Percentiles rank a stretch among this genome's conserved stretches.
phyloP scores from a whole-genome alignment of 2,113 vertebrate genomes.

The Xiphophorus couchianus region DNA sequence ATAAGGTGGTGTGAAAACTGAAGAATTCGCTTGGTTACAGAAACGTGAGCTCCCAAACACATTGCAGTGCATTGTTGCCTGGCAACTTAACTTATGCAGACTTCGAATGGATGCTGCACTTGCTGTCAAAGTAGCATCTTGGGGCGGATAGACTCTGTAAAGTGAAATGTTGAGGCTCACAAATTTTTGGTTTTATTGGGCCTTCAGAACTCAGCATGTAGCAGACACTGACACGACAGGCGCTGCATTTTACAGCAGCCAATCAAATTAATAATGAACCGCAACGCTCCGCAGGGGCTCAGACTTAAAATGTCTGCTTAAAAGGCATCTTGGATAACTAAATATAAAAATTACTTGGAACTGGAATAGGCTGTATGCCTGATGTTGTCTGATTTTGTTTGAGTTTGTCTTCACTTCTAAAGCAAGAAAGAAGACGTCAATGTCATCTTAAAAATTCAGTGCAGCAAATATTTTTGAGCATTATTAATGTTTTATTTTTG shows the following conservation, averaged over 20 bases:
- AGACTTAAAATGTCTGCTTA: slow-evolving; percentile 4
- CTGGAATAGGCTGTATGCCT: not conserved
- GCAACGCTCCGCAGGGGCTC: slow-evolving; percentile 16
- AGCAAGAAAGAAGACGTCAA: not conserved
- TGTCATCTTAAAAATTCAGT: not conserved
- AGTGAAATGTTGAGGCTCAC: slow-evolving; percentile 39
- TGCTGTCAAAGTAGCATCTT: slow-evolving; percentile 43
- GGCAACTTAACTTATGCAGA: slow-evolving; percentile 74
- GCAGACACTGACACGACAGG: slow-evolving; percentile 15
- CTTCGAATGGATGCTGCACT: slow-evolving; percentile 31
- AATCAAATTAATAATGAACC: slow-evolving; percentile 35
- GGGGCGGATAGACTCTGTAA: slow-evolving; percentile 25
- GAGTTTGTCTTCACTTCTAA: not conserved
- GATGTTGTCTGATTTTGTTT: not conserved
- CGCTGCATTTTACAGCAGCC: slow-evolving; percentile 6
- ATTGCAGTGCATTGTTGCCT: slow-evolving; percentile 67
- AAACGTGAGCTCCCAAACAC: slow-evolving; percentile 46
- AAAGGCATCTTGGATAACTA: slow-evolving; percentile 19
- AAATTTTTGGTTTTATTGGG: slow-evolving; percentile 40
- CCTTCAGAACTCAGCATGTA: slow-evolving; percentile 24
- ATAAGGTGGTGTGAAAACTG: slow-evolving; percentile 31
- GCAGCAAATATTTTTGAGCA: not conserved
- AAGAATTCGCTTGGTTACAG: slow-evolving; percentile 33
- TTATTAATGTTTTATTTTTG: not conserved
- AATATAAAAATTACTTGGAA: slow-evolving; percentile 17